These are phyloP conservation scores for Fratercula arctica DNA, from an alignment of 2,797 vertebrate genomes.

Conservation along the genomic window DNA sequence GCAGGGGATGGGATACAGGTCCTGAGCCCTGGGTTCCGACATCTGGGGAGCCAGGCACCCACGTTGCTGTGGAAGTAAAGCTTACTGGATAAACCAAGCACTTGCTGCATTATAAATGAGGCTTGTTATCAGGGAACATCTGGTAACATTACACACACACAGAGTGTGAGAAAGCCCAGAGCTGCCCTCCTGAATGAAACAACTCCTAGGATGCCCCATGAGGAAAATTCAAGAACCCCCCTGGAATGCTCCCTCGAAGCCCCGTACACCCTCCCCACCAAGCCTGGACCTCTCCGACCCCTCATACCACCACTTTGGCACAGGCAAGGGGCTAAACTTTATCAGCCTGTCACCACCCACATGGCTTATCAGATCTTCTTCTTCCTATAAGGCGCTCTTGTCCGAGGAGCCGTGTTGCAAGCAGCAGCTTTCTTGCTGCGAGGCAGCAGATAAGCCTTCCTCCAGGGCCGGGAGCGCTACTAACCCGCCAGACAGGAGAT, in stretches of 20 bases:
- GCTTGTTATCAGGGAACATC: not conserved
- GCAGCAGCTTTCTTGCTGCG: not conserved
- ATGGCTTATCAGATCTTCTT: not conserved
- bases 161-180: not conserved
- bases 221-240: not conserved
- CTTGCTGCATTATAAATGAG: not conserved
- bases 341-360: not conserved
- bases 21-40: fast-evolving
- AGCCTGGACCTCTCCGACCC: not conserved
- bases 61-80: not conserved
- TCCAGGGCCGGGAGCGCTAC: not conserved
- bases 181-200: not conserved
- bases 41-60: not conserved
- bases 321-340: not conserved
- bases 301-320: not conserved
- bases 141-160: not conserved
- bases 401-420: constrained; percentile 12
- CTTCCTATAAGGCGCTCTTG: not conserved
- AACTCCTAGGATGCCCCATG: not conserved
- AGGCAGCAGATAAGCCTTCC: constrained; percentile 1
- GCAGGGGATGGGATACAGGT: not conserved
- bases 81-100: not conserved
- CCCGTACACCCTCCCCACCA: not conserved
- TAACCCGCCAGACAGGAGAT: constrained; percentile 9
- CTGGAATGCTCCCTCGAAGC: fast-evolving